phyloP scores from a whole-genome alignment of 64 coral and sea anemone genomes.

The Montipora capricornis region DNA sequence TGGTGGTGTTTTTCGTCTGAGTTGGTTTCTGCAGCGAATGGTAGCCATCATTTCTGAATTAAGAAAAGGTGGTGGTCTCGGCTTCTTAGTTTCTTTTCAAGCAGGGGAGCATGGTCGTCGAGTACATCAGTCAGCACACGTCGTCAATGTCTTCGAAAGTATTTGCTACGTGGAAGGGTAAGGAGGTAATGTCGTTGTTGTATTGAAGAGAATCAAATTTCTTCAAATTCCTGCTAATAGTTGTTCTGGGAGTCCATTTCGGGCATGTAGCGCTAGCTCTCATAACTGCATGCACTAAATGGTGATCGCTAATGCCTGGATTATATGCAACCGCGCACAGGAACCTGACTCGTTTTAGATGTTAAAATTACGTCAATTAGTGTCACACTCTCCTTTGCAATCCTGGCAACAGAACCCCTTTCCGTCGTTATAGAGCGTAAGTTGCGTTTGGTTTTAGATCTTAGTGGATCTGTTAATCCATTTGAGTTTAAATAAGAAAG shows the following conservation, averaged over 20 bases:
- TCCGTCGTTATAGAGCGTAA: no score
- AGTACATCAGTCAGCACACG: neutral
- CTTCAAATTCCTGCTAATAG: neutral
- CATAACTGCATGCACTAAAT: neutral
- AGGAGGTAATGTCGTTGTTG: neutral
- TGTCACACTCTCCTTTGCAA: neutral
- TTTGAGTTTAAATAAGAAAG: no score
- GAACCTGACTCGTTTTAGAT: neutral
- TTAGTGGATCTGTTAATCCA: no score
- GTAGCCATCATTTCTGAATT: no score
- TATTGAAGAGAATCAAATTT: neutral
- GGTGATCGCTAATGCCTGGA: neutral
- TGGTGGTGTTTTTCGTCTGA: no score
- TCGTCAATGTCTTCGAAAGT: neutral
- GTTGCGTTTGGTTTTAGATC: no score
- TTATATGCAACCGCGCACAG: neutral
- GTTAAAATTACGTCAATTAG: slow-evolving; percentile 10
- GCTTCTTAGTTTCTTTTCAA: no score
- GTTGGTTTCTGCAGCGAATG: no score
- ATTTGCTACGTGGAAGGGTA: neutral
- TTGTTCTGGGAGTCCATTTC: neutral
- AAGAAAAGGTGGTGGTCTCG: no score
- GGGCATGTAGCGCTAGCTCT: neutral
- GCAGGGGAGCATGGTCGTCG: no score
- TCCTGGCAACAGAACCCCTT: no score